These are phyloP conservation scores for Danio jaintianensis DNA, from an alignment of 2,797 vertebrate species.

Conservation along the genomic window DNA sequence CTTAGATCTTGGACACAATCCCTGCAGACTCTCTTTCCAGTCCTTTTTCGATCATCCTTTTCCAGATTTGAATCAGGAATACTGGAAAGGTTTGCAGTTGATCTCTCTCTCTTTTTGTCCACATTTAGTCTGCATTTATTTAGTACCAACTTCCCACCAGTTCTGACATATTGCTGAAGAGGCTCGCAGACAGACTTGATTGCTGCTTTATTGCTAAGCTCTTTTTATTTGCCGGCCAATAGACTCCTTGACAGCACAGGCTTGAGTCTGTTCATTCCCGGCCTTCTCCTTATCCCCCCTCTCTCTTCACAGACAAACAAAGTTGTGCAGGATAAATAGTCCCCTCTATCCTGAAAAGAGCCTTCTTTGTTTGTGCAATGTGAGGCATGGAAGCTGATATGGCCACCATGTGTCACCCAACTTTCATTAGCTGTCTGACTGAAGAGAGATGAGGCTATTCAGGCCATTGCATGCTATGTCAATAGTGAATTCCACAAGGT, in stretches of 20 bases:
- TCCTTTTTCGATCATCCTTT: neutral
- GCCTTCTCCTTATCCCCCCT: slow-evolving; percentile 29
- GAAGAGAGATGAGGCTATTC: slow-evolving; percentile 31
- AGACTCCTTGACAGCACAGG: slow-evolving; percentile 49
- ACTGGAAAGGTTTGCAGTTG: neutral
- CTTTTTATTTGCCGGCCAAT: slow-evolving; percentile 51
- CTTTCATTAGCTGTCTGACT: slow-evolving; percentile 45
- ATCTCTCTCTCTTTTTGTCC: neutral
- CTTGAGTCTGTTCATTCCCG: slow-evolving; percentile 49
- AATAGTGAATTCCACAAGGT: slow-evolving; percentile 24
- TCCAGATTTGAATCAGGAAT: neutral
- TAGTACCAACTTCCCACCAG: slow-evolving; percentile 25
- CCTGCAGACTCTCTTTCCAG: neutral
- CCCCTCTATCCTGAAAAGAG: slow-evolving; percentile 60
- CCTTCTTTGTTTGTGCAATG: slow-evolving; percentile 53
- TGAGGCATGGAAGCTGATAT: slow-evolving; percentile 46
- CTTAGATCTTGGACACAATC: neutral
- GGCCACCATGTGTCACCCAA: slow-evolving; percentile 46
- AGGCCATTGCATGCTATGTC: slow-evolving; percentile 26
- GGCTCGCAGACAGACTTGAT: slow-evolving; percentile 11
- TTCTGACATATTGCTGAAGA: slow-evolving; percentile 27
- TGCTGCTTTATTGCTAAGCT: slow-evolving; percentile 40
- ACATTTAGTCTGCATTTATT: slow-evolving; percentile 1
- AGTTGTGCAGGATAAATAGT: slow-evolving; percentile 73
- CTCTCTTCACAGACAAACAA: slow-evolving; percentile 62